Evolutionary conservation across 1,140 invertebrate genomes (phyloP).

Genomic region (Metaphire vulgaris): DNA sequence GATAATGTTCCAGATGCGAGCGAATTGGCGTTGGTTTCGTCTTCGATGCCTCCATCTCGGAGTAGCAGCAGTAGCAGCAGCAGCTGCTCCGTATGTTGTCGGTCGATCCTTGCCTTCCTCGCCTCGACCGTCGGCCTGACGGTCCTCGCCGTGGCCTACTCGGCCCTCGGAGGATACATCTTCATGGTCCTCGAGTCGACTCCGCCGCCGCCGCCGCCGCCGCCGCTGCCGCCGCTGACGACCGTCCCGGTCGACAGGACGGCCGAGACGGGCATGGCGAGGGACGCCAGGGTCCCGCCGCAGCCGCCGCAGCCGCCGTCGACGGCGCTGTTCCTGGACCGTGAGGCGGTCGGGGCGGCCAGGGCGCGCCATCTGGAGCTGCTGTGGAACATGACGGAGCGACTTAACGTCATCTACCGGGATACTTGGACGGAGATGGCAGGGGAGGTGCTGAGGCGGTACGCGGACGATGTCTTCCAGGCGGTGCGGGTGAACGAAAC

Average conservation of each 20-base stretch:
- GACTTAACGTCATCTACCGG: conserved; percentile 21
- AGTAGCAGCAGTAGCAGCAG: conserved; percentile 6
- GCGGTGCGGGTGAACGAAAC: no score
- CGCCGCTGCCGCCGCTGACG: no score
- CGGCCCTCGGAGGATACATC: conserved; percentile 78
- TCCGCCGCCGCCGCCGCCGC: conserved; percentile 49
- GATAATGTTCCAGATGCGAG: no score
- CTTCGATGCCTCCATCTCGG: neutral
- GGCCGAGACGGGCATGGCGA: no score
- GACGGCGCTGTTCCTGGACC: no score
- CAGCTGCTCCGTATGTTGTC: conserved; percentile 61
- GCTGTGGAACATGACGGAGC: conserved; percentile 25
- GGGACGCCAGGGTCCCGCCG: no score
- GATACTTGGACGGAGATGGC: conserved; percentile 22
- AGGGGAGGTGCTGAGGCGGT: conserved; percentile 12
- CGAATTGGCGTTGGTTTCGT: no score
- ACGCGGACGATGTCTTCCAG: neutral
- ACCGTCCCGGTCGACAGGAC: no score
- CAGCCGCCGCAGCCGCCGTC: no score
- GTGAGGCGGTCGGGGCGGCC: no score
- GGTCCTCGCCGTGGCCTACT: conserved; percentile 80
- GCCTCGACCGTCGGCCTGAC: conserved; percentile 89
- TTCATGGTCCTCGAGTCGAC: conserved; percentile 77
- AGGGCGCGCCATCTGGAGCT: conserved; percentile 10
- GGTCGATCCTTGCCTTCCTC: conserved; percentile 81